These are phyloP conservation scores for Pseudochromis fuscus DNA, from an alignment of 2,797 vertebrate genomes.

Conservation along the genomic window DNA sequence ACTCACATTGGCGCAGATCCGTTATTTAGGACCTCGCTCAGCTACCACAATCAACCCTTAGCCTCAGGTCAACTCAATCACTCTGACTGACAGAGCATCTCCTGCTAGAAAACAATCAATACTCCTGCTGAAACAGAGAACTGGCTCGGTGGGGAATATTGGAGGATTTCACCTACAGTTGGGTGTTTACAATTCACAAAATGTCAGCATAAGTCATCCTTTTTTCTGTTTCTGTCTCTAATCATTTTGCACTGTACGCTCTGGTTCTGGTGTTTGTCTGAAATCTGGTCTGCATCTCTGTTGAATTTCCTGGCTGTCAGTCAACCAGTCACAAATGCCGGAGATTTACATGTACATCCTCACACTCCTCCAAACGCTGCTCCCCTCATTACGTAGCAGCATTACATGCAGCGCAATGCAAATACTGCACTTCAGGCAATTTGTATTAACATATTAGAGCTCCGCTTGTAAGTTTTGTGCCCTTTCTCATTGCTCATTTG, in stretches of 20 bases:
- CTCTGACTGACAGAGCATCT: slow-evolving; percentile 46
- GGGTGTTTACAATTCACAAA: slow-evolving; percentile 30
- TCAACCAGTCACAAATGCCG: slow-evolving; percentile 4
- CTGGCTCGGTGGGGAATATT: slow-evolving; percentile 3
- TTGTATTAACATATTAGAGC: slow-evolving; percentile 50
- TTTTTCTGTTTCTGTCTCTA: slow-evolving; percentile 11
- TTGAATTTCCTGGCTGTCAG: slow-evolving; percentile 34
- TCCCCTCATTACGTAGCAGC: slow-evolving; percentile 2
- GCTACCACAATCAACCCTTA: slow-evolving; percentile 47
- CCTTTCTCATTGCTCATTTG: slow-evolving; percentile 40
- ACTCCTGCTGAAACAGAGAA: slow-evolving; percentile 7
- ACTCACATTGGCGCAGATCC: slow-evolving; percentile 31
- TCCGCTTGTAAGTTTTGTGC: slow-evolving; percentile 10
- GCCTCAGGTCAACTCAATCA: slow-evolving; percentile 54
- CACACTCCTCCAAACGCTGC: background rate
- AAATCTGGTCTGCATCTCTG: slow-evolving; percentile 5
- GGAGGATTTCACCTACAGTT: slow-evolving; percentile 16
- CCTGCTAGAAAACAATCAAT: slow-evolving; percentile 51
- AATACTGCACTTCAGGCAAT: slow-evolving; percentile 41
- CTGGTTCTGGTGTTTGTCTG: background rate
- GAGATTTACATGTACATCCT: slow-evolving; percentile 17
- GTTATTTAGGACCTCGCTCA: slow-evolving; percentile 34
- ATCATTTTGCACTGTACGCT: slow-evolving; percentile 5
- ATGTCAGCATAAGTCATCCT: slow-evolving; percentile 8
- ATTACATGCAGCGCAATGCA: slow-evolving; percentile 27